Evolutionary conservation across 1,140 invertebrate genomes (phyloP), one percentile per base, ranked within the genome.

Genomic region (Anadara kagoshimensis): DNA sequence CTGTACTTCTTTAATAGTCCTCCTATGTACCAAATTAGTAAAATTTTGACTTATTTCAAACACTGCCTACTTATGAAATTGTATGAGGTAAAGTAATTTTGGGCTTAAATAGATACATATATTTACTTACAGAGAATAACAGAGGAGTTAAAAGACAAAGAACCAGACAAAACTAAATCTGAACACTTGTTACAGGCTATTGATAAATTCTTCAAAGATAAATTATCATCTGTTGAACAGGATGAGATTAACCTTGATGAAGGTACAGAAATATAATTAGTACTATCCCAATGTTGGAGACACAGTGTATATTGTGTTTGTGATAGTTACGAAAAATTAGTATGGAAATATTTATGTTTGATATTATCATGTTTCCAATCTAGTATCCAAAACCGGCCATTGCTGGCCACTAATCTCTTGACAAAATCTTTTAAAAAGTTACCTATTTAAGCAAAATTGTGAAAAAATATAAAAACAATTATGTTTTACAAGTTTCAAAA

Each of bases 111-210:
- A 36, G 11, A 64, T 64, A 47, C 49, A 22, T 20, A 11, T 47
- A 69, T 58, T 63, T 41, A 45, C 43, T 69, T 78, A 2, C 67
- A 85, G 84, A 82, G 73, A 65, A 81, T 85, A 18, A 85, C 84
- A 66, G 77, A 79, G 44, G 84, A 78, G 63, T 71, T 82, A 49
- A 79, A 81, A 62, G 75, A 83, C 41, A 78, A 71, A 14, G 73
- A 75, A 12, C 47, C 67, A 8, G 73, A 56, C 22, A 49, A 61
- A 58, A 78, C 75, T 5, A 76, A 44, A 43, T 24, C 75, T 45
- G 72, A 74, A 62, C 78, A 84, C 69, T 43, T 85, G 22, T 57
- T 79, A 22, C 18, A 41, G 12, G 26, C 69, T 22, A 61, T 84
- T n/a, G 43, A 54, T 20, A 76, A 80, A 70, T 65, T 76, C 26